These are phyloP conservation scores for Pitangus sulphuratus DNA, from an alignment of 2,797 vertebrate genomes.

Conservation along the genomic window DNA sequence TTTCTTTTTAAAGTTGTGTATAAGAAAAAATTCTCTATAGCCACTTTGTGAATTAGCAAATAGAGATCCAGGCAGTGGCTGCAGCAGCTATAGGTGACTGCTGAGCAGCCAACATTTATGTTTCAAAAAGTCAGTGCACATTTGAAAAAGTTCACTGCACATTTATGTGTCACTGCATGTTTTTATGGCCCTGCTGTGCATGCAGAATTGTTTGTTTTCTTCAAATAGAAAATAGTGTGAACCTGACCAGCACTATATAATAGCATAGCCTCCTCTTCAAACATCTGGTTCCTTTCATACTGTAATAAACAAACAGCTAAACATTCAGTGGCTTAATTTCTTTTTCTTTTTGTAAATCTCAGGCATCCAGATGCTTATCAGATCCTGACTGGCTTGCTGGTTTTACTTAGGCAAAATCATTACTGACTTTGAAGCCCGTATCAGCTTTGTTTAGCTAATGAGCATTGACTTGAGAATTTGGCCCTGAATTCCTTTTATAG, in stretches of 20 bases:
- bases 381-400: conserved; percentile 39
- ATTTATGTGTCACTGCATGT: conserved; percentile 59
- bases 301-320: conserved; percentile 46
- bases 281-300: conserved; percentile 41
- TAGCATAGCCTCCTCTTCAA: neutral
- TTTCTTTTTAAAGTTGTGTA: neutral
- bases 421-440: conserved; percentile 45
- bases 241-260: neutral
- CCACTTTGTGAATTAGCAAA: neutral
- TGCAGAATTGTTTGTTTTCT: conserved; percentile 55
- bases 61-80: neutral
- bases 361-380: conserved; percentile 39
- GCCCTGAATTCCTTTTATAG: conserved; percentile 41
- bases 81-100: neutral
- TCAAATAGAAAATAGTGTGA: conserved; percentile 7
- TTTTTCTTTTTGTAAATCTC: conserved; percentile 41
- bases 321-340: conserved; percentile 53
- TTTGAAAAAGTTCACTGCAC: conserved; percentile 52
- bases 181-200: conserved; percentile 56
- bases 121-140: neutral
- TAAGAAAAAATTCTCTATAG: neutral
- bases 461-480: conserved; percentile 58
- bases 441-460: conserved; percentile 58
- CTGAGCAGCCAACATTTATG: conserved; percentile 20
- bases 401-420: conserved; percentile 60